Base-by-base conservation (phyloP, 2,113 vertebrate species). In the Arvicanthis niloticus region DNA sequence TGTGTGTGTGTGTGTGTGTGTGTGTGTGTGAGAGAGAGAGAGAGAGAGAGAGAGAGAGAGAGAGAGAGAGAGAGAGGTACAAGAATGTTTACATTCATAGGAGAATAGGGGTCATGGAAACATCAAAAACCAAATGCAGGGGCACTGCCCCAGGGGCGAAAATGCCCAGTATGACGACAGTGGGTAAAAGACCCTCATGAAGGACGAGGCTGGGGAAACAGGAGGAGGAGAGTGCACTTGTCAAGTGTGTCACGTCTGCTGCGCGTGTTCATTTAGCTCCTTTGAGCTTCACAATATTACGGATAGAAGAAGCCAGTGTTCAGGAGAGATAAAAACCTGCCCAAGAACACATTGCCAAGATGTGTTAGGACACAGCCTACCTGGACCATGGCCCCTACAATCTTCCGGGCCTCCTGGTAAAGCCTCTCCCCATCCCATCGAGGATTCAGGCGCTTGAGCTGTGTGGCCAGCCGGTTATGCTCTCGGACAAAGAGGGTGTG, bases 381-480 rank as follows among this genome's bases (percentile, higher is more conserved):
- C 99, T 99, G 99, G 84, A 99, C 97, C 90, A 99, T 91, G 84
- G 99, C 99, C 48, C 99, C 99, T 45, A 99, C 97, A 19, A 99
- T 99, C 97, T 99, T 99, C 65, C 99, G 98, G n/a, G 99, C 98
- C 97, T 99, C 99, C 97, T 99, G 99, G 95, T 99, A 99, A 15
- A 99, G 98, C 11, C 86, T 98, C 77, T 99, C 98, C 3, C 99
- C 99, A 78, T 97, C 92, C 99, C 99, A 99, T 78, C 98, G 96
- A 42, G 99, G 98, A 92, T 99, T 99, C 89, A 99, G 97, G n/a
- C 92, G 86, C 84, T 98, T 98, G 75, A 99, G 98, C 94, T 98
- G 87, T 72, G 81, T 97, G n/a, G 99, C 99, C 98, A 99, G 98
- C 4, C 99, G 98, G 98, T 99, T 99, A 98, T 99, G 99, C 91